Percentiles rank a stretch among this genome's conserved stretches.
These are phyloP conservation scores for Diarsia brunnea DNA, from an alignment of 2,888 invertebrate species.

Conservation along the genomic window DNA sequence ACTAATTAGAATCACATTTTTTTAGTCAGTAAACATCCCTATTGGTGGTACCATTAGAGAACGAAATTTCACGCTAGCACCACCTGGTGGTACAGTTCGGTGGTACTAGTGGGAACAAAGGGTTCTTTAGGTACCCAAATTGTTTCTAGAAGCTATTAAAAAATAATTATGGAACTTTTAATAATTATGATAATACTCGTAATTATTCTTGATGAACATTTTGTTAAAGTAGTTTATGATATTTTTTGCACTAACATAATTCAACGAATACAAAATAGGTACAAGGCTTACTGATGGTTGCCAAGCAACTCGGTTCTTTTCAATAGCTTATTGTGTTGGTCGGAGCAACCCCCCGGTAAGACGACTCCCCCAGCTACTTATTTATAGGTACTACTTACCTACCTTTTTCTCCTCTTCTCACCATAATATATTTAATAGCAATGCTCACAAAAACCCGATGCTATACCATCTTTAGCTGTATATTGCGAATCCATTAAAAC, in stretches of 20 bases:
- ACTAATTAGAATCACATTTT: no score
- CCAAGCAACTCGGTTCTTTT: slow-evolving; percentile 33
- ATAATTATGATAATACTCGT: no score
- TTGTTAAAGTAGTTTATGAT: background rate
- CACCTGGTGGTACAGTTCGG: no score
- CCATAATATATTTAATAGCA: slow-evolving; percentile 36
- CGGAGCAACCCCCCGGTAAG: slow-evolving; percentile 18
- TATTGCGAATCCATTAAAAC: slow-evolving; percentile 68
- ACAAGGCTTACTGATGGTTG: background rate
- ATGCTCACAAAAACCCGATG: slow-evolving; percentile 25
- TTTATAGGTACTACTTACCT: slow-evolving; percentile 16
- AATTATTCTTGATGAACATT: no score
- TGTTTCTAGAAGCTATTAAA: background rate
- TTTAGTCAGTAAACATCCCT: no score
- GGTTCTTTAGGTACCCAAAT: no score
- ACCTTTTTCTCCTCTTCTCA: slow-evolving; percentile 13
- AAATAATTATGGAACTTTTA: background rate
- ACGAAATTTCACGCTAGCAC: no score
- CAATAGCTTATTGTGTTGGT: slow-evolving; percentile 22
- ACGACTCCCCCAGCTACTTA: slow-evolving; percentile 26
- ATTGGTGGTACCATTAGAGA: no score
- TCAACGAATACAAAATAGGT: background rate
- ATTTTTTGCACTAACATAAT: background rate
- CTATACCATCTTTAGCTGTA: slow-evolving; percentile 33
- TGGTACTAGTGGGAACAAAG: no score